A percentile compares a stretch with the other conserved stretches of the same genome.
These are phyloP conservation scores for Corynorhinus townsendii DNA, from an alignment of 2,113 vertebrate species.

Conservation along the genomic window DNA sequence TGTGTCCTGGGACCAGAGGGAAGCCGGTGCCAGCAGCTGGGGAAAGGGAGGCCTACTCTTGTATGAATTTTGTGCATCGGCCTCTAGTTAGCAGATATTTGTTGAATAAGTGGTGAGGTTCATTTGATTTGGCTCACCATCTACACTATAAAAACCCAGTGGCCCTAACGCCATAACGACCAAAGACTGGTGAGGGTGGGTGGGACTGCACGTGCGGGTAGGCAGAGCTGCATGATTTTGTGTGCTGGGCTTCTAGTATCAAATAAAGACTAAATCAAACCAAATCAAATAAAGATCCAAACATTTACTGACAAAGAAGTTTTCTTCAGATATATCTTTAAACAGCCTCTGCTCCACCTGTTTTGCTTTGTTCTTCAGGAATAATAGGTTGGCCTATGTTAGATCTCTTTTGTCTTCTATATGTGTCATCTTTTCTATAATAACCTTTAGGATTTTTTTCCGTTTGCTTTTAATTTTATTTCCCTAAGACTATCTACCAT, in stretches of 20 bases:
- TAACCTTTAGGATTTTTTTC: constrained; percentile 27
- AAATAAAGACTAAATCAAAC: constrained; percentile 4
- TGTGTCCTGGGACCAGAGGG: too few species aligned
- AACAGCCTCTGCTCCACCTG: neutral
- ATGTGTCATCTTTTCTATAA: neutral
- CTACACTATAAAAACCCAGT: too few species aligned
- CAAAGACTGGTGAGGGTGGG: too few species aligned
- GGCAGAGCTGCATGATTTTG: too few species aligned
- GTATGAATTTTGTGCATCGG: too few species aligned
- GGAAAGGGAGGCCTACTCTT: too few species aligned
- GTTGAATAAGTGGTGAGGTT: neutral
- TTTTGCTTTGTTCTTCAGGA: constrained; percentile 9
- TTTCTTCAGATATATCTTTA: constrained; percentile 29
- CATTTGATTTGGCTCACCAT: neutral
- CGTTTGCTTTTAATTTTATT: neutral
- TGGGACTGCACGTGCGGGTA: too few species aligned
- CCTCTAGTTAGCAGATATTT: neutral
- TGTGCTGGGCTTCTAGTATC: neutral
- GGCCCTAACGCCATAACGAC: too few species aligned
- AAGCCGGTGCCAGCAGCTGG: too few species aligned
- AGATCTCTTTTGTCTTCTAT: neutral
- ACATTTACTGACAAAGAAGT: neutral
- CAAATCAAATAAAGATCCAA: neutral
- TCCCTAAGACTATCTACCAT: neutral
- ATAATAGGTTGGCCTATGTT: neutral